These are phyloP conservation scores for Zelostemma sp. DNA, from an alignment of 1,140 invertebrate genomes.

Conservation along the genomic window DNA sequence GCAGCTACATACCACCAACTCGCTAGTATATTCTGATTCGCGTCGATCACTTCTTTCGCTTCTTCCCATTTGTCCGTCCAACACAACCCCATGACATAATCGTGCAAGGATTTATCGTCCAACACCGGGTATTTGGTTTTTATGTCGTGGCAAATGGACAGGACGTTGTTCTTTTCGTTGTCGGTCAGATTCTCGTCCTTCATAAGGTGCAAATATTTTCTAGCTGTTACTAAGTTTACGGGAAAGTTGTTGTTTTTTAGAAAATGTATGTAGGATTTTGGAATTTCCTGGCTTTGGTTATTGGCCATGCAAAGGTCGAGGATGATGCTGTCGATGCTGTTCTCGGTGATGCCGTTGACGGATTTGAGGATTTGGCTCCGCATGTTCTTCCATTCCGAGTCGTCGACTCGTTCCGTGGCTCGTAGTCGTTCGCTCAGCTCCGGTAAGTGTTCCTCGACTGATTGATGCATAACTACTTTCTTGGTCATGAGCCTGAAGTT, in stretches of 20 bases:
- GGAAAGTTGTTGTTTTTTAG: conserved; percentile 65
- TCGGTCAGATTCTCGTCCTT: conserved; percentile 59
- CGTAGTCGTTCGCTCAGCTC: too few species aligned
- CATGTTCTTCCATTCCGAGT: conserved; percentile 32
- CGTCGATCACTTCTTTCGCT: conserved; percentile 72
- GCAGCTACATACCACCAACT: conserved; percentile 63
- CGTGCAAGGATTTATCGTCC: conserved; percentile 72
- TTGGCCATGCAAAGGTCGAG: conserved; percentile 67
- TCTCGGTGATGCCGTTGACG: conserved; percentile 24
- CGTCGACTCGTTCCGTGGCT: too few species aligned
- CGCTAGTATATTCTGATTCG: conserved; percentile 23
- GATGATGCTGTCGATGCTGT: conserved; percentile 73
- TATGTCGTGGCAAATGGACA: conserved; percentile 70
- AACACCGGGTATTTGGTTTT: conserved; percentile 71
- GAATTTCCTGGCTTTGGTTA: conserved; percentile 63
- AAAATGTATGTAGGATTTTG: conserved; percentile 72
- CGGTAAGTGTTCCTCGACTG: too few species aligned
- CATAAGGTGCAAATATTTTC: conserved; percentile 72
- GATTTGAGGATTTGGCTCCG: conserved; percentile 18
- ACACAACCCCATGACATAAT: conserved; percentile 73
- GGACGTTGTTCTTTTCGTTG: conserved; percentile 71
- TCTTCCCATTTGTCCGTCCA: conserved; percentile 75
- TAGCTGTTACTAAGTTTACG: conserved; percentile 70
- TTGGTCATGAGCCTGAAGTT: too few species aligned
- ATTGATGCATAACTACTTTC: too few species aligned